A percentile compares a stretch with the other conserved stretches of the same genome.
Evolutionary conservation across 1,140 invertebrate species (phyloP).

Genomic region (Cotesia glomerata): DNA sequence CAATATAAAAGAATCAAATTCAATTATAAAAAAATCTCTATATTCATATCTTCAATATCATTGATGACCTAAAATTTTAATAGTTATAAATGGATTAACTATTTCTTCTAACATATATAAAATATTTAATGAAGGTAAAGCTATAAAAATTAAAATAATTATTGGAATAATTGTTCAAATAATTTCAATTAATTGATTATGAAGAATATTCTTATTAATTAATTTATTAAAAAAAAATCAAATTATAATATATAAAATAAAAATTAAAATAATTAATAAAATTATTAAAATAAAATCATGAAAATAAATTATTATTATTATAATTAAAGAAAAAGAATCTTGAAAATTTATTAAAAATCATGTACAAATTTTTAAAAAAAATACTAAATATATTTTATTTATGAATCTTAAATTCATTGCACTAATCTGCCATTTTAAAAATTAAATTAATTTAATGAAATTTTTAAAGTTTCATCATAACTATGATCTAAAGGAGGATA

Average conservation of each 20-base stretch:
- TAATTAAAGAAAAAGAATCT: conserved; percentile 65
- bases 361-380: conserved; percentile 60
- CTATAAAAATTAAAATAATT: conserved; percentile 70
- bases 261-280: conserved; percentile 41
- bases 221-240: conserved; percentile 64
- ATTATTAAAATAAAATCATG: conserved; percentile 45
- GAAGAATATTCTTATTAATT: conserved; percentile 51
- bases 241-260: conserved; percentile 67
- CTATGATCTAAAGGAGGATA: conserved; percentile 54
- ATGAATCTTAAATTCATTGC: conserved; percentile 66
- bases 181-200: conserved; percentile 67
- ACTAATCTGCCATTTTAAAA: conserved; percentile 49
- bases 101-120: conserved; percentile 71
- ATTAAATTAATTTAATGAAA: conserved; percentile 21
- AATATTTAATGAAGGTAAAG: conserved; percentile 66
- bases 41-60: conserved; percentile 76
- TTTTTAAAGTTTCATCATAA: conserved; percentile 39
- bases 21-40: conserved; percentile 66
- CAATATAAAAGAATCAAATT: conserved; percentile 71
- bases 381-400: conserved; percentile 60
- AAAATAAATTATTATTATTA: conserved; percentile 65
- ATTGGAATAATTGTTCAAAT: conserved; percentile 70
- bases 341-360: conserved; percentile 65
- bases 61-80: conserved; percentile 72
- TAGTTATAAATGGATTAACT: conserved; percentile 60